These are phyloP conservation scores for Gadus chalcogrammus DNA, from an alignment of 2,113 vertebrate species.

Conservation along the genomic window DNA sequence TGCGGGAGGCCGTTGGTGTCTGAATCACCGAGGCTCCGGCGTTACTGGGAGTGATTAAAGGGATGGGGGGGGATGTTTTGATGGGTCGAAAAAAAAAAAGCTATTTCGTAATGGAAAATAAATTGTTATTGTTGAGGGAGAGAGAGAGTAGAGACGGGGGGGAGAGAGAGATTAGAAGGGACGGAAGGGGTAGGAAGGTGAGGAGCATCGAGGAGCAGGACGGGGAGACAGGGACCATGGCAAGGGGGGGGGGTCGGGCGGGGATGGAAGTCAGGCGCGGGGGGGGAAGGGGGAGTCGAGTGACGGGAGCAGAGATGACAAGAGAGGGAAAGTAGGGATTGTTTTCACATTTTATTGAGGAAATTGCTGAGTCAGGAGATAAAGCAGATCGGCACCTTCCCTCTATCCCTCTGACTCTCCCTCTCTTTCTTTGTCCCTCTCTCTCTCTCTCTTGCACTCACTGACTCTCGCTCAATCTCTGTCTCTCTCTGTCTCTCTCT, in stretches of 20 bases:
- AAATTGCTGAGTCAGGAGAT: slow-evolving; percentile 66
- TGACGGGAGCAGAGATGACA: slow-evolving; percentile 39
- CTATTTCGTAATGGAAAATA: slow-evolving; percentile 66
- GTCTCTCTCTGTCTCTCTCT: too few relatives aligned
- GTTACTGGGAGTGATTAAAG: slow-evolving; percentile 41
- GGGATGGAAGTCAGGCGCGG: slow-evolving; percentile 6
- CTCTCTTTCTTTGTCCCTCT: slow-evolving; percentile 44
- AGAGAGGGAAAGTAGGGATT: slow-evolving; percentile 48
- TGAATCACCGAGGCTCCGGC: too few relatives aligned
- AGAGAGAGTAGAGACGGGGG: slow-evolving; percentile 6
- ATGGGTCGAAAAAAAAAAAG: slow-evolving; percentile 32
- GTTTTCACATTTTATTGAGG: slow-evolving; percentile 55
- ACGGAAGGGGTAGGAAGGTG: background rate
- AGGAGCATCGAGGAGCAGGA: too few relatives aligned
- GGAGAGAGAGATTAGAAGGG: slow-evolving; percentile 1
- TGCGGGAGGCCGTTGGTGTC: too few relatives aligned
- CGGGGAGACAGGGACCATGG: too few relatives aligned
- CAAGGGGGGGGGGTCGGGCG: too few relatives aligned
- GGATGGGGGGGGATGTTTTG: slow-evolving; percentile 61
- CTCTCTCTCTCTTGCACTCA: background rate
- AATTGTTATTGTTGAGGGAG: slow-evolving; percentile 35
- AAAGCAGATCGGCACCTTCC: slow-evolving; percentile 28
- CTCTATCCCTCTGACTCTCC: slow-evolving; percentile 35
- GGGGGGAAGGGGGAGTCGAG: slow-evolving; percentile 37
- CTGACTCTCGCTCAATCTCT: too few relatives aligned